Percentiles rank a stretch among this genome's conserved stretches.
Evolutionary conservation across 2,113 vertebrate genomes (phyloP).

Genomic region (Ictidomys tridecemlineatus): DNA sequence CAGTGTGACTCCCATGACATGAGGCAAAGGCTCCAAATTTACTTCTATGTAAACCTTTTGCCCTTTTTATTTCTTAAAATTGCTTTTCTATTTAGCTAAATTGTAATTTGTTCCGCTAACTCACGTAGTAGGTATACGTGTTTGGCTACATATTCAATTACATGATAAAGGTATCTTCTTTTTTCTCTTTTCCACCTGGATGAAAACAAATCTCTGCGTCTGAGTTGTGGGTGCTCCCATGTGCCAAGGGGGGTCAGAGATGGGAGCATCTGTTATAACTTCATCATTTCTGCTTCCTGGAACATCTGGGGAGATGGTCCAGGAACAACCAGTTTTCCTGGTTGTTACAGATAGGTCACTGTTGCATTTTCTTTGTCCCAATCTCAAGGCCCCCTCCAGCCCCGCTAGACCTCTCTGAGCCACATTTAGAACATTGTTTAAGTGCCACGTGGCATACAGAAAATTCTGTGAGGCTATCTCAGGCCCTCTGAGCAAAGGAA

Average conservation of each 20-base stretch:
- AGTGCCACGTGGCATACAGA: background rate
- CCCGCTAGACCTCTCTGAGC: background rate
- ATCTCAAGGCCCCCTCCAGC: background rate
- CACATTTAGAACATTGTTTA: background rate
- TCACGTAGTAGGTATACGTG: background rate
- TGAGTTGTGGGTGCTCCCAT: background rate
- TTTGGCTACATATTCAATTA: background rate
- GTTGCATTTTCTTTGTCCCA: background rate
- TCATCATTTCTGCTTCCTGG: background rate
- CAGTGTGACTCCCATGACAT: background rate
- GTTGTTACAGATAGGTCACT: background rate
- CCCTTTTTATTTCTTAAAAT: constrained; percentile 1
- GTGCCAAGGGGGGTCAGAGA: background rate
- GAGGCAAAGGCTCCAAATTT: background rate
- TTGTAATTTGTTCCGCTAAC: background rate
- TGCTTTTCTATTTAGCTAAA: background rate
- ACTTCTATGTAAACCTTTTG: background rate
- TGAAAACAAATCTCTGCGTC: background rate
- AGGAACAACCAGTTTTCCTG: background rate
- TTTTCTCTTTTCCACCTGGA: background rate
- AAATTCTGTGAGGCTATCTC: background rate
- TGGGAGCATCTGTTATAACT: background rate
- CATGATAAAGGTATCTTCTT: background rate
- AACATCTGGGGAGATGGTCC: background rate
- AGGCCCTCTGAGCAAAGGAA: background rate